Evolutionary conservation across 2,113 vertebrate species (phyloP).

Genomic region (Chrysemys picta): DNA sequence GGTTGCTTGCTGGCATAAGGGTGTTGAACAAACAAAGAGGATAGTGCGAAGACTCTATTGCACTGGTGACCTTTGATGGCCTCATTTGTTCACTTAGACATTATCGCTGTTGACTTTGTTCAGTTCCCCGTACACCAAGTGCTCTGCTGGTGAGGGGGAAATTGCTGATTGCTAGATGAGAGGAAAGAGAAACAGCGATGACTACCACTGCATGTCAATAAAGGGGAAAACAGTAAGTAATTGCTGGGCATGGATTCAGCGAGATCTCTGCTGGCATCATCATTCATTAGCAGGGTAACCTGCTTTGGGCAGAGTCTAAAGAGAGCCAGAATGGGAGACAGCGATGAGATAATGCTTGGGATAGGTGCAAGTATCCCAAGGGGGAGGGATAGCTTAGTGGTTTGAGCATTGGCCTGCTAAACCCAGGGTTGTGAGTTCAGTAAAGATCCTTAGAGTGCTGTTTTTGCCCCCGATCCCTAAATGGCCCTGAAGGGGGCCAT

Average conservation of each 20-base stretch:
- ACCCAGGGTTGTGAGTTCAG: too few species aligned
- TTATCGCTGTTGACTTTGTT: rapidly evolving
- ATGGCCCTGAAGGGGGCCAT: too few species aligned
- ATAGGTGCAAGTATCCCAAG: too few species aligned
- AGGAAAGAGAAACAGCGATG: not conserved
- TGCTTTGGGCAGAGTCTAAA: not conserved
- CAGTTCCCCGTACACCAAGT: rapidly evolving
- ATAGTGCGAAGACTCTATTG: not conserved
- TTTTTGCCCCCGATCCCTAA: too few species aligned
- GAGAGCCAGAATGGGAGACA: not conserved
- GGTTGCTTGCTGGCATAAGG: not conserved
- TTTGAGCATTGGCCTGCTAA: too few species aligned
- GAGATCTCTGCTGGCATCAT: not conserved
- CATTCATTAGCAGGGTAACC: rapidly evolving
- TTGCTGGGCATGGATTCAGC: not conserved
- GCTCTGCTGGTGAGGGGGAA: not conserved
- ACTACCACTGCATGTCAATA: rapidly evolving
- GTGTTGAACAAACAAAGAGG: not conserved
- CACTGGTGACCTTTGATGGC: rapidly evolving
- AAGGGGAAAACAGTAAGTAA: too few species aligned
- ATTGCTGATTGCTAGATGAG: not conserved
- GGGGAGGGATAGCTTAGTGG: too few species aligned
- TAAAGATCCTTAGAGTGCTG: too few species aligned
- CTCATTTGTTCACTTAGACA: not conserved
- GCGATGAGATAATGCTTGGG: rapidly evolving